phyloP scores from a whole-genome alignment of 2,113 vertebrate species.

The Mirza zaza region DNA sequence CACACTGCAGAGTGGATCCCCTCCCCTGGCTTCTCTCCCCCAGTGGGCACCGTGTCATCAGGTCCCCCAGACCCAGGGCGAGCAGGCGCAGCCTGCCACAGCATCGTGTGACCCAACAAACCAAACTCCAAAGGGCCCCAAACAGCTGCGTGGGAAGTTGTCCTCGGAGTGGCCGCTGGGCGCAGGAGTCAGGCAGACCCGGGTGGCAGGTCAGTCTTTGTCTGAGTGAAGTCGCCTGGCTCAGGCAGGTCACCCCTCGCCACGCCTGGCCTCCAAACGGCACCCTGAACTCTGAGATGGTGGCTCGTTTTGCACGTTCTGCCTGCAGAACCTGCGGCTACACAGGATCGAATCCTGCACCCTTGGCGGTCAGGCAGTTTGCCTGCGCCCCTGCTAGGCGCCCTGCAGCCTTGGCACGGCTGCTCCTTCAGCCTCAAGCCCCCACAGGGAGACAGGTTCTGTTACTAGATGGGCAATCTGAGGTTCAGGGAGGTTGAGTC shows the following conservation, averaged over 20 bases:
- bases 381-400: no score
- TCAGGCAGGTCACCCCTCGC: rapidly evolving
- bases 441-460: rapidly evolving
- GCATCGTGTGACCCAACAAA: neutral
- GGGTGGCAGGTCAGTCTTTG: neutral
- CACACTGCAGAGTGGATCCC: rapidly evolving
- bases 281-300: neutral
- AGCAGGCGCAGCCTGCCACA: neutral
- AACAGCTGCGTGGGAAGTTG: rapidly evolving
- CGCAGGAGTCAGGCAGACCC: rapidly evolving
- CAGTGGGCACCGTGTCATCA: neutral
- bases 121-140: neutral
- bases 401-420: rapidly evolving
- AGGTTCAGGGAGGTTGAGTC: neutral
- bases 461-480: rapidly evolving
- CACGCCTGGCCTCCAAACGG: neutral
- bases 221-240: rapidly evolving
- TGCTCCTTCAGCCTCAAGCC: neutral
- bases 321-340: neutral
- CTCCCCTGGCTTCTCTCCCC: neutral
- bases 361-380: rapidly evolving
- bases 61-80: neutral
- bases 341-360: rapidly evolving
- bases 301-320: neutral
- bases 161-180: neutral